Evolutionary conservation across 2,113 vertebrate species (phyloP), one percentile per base, ranked within the genome.

Genomic region (Pampusana beccarii): DNA sequence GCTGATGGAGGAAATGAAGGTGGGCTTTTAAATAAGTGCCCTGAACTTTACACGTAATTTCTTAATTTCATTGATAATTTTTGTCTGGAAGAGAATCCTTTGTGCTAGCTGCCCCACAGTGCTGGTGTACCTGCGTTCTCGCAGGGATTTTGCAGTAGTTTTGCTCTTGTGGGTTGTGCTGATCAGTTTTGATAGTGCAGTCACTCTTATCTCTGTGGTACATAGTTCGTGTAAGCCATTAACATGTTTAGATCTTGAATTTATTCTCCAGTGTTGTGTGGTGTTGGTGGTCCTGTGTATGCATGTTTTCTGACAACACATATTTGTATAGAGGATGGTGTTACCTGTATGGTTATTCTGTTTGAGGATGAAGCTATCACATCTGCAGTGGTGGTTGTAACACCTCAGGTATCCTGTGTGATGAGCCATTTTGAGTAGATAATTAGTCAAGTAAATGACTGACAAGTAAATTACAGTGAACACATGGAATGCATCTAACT

Each of bases 361-460:
- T 36, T 46, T 23, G 33, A 62, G 73, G 62, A 51, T 42, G 57
- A 57, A 42, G 5, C 80, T 54, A 21, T 89, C 13, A 9, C n/a
- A 31, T 73, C 77, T 46, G 57, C 53, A 53, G 9, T 17, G 70
- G 34, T 33, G 54, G 65, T 75, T 85, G 46, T 88, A 94, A 87
- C 38, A 70, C 64, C 80, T 77, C 57, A 74, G 91, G 48, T 92
- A 57, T 81, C 40, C 51, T 51, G 69, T 34, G 38, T 81, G 69
- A 84, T 90, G 67, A 97, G 77, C 69, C 57, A 33, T 87, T 93
- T 70, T 50, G 70, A 85, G 89, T 48, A 89, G 82, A 42, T 79
- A 89, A 95, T 95, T 95, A 91, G 87, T 85, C 69, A 85, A 66
- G 58, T 57, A 80, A 72, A 77, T 96, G 92, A 94, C 64, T 95